Percentiles rank a stretch among this genome's conserved stretches.
Conservation (phyloP, 23 tunicate genomes). For the Clavelina lepadiformis region DNA sequence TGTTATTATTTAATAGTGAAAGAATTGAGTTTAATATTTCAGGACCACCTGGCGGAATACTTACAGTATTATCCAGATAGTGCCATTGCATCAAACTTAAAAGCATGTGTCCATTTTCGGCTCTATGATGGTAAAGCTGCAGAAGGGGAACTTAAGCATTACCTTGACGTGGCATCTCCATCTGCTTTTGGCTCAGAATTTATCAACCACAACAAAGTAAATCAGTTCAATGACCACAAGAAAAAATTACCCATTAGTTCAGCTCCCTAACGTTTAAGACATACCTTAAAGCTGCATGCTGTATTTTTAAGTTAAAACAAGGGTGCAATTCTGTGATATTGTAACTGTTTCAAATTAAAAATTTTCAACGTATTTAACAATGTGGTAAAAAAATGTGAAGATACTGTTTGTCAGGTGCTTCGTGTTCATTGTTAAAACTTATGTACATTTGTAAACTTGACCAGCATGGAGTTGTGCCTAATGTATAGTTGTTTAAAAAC, state of each 20-base stretch:
- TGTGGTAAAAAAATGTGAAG: no score
- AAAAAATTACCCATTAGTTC: not conserved
- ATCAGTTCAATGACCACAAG: not conserved
- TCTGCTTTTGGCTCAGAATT: slow-evolving; percentile 65
- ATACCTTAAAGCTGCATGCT: no score
- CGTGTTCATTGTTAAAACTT: no score
- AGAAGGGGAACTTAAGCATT: slow-evolving; percentile 82
- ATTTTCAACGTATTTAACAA: not conserved
- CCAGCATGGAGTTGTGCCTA: no score
- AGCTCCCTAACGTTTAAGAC: no score
- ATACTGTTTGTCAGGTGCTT: no score
- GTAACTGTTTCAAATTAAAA: not conserved
- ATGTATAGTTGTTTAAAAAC: not conserved
- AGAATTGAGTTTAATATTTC: no score
- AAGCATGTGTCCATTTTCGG: slow-evolving; percentile 96
- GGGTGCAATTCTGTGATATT: no score
- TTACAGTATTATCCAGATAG: slow-evolving; percentile 76
- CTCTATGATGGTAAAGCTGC: slow-evolving; percentile 96
- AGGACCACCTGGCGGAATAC: slow-evolving; percentile 88
- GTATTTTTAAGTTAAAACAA: no score
- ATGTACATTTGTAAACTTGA: no score
- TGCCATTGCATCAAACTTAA: slow-evolving; percentile 82
- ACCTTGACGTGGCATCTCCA: slow-evolving; percentile 46
- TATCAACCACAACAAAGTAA: slow-evolving; percentile 86
- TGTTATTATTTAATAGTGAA: no score